Evolutionary conservation across 2,888 invertebrate species (phyloP), one percentile per base, ranked within the genome.

Genomic region (Euplexia lucipara): DNA sequence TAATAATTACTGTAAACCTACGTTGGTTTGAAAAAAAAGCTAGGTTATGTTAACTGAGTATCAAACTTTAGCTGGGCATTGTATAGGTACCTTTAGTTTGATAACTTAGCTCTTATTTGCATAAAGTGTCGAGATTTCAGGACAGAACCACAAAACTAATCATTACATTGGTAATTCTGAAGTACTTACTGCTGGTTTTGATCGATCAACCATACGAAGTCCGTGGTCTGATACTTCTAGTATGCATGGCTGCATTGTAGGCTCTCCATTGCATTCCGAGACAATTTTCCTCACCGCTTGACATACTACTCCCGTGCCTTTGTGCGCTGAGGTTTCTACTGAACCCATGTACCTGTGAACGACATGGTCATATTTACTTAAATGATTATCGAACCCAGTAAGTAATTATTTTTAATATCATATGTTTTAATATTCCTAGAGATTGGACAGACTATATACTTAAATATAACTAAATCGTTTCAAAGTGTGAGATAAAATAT

Each of bases 221-320:
- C 99, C 99, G 91, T 99, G 98, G 94, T 99, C 99, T 60, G 98
- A 99, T 44, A 99, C 98, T 96, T 99, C 99, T 78, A 99, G 94
- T 83, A 98, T 98, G 90, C 98, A 99, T 1, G 97, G 96, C 82
- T 97, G 97, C 14, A 98, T 96, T 41, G 97, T 96, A 0, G 98
- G 98, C 56, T 97, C 97, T 35, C 94, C 95, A 12, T 95, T 96
- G 63, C 96, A 96, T 86, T 97, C 96, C 0, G 97, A 97, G 1
- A 98, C 97, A 74, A 98, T 98, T 87, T 98, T 97, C 82, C 97
- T 97, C 5, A 98, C 98, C 0, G 98, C 98, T 94, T 98, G 98
- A 89, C 98, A 98, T 14, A 98, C 97, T 0, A 99, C 99, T 8
- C 98, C 97, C 26, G 99, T 99, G n/a, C 99, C 99, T 95, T 99